Conservation (phyloP, 2,113 vertebrate species). For the Alces alces region DNA sequence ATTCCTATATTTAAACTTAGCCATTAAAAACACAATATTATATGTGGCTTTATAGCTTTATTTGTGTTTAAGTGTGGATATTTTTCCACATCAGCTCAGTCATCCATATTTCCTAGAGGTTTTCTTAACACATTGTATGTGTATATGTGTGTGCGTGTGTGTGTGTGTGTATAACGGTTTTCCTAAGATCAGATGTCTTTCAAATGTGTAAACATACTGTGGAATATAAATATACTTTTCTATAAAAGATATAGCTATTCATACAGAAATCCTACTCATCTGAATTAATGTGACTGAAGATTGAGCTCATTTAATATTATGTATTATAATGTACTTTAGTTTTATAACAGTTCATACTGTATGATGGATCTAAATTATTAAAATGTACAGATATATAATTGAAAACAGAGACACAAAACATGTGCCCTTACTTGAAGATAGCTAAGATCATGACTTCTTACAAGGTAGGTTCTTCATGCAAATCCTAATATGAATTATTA, state of each 20-base stretch:
- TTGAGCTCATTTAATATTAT: neutral
- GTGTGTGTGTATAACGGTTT: neutral
- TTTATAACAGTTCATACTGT: neutral
- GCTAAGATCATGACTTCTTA: neutral
- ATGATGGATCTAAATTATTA: neutral
- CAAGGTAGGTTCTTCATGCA: neutral
- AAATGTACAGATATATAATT: neutral
- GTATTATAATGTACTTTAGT: neutral
- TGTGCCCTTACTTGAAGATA: neutral
- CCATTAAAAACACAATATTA: neutral
- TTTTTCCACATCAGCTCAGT: neutral
- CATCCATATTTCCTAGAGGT: neutral
- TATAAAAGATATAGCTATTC: slow-evolving; percentile 9
- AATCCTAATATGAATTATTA: neutral
- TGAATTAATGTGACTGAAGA: neutral
- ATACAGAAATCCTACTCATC: neutral
- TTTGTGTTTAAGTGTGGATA: neutral
- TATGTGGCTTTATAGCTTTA: neutral
- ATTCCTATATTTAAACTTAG: neutral
- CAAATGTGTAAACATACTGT: slow-evolving; percentile 20
- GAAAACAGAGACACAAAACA: neutral
- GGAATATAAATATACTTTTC: neutral
- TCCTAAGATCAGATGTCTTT: slow-evolving; percentile 16
- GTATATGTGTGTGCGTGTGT: neutral
- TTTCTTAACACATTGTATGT: neutral